These are phyloP conservation scores for Aporrectodea caliginosa DNA, from an alignment of 1,140 invertebrate genomes.

Conservation along the genomic window DNA sequence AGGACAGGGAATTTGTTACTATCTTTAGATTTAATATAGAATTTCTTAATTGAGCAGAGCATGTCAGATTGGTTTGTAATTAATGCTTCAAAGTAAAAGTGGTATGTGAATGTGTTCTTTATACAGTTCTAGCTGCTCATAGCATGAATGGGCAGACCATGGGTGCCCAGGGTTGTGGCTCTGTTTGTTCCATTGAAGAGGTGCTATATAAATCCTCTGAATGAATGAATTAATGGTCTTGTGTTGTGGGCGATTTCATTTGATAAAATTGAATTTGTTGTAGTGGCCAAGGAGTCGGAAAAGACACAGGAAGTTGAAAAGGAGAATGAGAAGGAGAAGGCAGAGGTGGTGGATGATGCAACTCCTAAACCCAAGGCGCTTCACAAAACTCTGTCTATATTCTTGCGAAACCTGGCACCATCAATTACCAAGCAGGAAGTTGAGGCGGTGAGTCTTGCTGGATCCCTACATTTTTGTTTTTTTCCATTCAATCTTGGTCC, in stretches of 20 bases:
- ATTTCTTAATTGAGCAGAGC: no score
- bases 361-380: constrained; percentile 52
- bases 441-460: constrained; percentile 81
- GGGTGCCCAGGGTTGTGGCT: no score
- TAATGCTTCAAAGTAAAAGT: no score
- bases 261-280: constrained; percentile 3
- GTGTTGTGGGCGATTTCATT: constrained; percentile 9
- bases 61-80: no score
- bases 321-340: constrained; percentile 13
- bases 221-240: background rate
- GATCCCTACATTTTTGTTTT: no score
- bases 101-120: no score
- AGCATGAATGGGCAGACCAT: no score
- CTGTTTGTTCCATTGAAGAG: background rate
- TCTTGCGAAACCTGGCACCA: constrained; percentile 89
- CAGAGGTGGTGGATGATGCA: constrained; percentile 36
- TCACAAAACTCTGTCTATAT: constrained; percentile 95
- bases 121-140: no score
- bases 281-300: background rate
- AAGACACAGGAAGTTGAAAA: constrained; percentile 6
- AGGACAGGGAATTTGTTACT: no score
- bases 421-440: constrained; percentile 94
- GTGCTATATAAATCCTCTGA: no score
- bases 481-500: no score
- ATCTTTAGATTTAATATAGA: no score